Evolutionary conservation across 2,888 invertebrate genomes (phyloP), one percentile per base, ranked within the genome.

Genomic region (Quadroppia sp.): DNA sequence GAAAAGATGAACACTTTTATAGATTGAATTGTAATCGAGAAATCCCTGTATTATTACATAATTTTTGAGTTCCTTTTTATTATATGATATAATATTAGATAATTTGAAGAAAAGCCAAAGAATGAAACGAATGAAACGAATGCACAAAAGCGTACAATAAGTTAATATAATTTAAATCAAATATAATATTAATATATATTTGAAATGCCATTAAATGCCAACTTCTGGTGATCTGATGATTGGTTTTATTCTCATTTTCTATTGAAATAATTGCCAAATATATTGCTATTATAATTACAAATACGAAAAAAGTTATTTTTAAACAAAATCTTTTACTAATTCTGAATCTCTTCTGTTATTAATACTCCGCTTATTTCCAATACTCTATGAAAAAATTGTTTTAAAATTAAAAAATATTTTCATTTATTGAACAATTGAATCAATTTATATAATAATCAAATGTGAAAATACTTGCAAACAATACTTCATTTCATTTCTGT

Each of bases 311-410:
- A 69, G 40, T 69, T 40, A 69, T 42, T 45, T 64, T 64, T 64
- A n/a, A 59, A 64, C n/a, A 36, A 32, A 64, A 36, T 36, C 23
- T 53, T 53, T 15, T 20, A 30, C 30, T 11, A 30, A 25, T 23
- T 67, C 40, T 28, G 69, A 69, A 69, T 69, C 69, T 69, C 69
- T 69, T 69, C n/a, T 69, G 40, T 69, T 40, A 64, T 20, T 23
- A 40, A 69, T 69, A 69, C 69, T 69, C 69, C 11, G 23, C 6
- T 69, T 23, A 20, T 42, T 42, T 20, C 40, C n/a, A 69, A 69
- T 53, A 53, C 25, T 23, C 25, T 53, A 23, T n/a, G n/a, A n/a
- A n/a, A n/a, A 36, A 36, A 36, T 4, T 36, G 36, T 36, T 36
- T 36, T 4, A 36, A 36, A 36, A 7, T n/a, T n/a, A n/a, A n/a